phyloP scores from a whole-genome alignment of 2,797 vertebrate genomes.

The Sarcoramphus papa region DNA sequence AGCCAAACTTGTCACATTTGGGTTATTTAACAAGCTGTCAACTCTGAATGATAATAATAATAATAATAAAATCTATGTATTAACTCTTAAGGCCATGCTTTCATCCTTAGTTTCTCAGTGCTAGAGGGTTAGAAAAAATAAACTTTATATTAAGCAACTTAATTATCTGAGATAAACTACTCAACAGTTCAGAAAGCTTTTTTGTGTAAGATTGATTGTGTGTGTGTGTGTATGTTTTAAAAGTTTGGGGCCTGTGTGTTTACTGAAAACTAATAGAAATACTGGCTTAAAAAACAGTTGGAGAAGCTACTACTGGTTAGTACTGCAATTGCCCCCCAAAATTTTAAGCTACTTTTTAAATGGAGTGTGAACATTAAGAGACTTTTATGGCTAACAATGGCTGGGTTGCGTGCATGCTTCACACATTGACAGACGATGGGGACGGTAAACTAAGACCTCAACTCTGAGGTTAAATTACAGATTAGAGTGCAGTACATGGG shows the following conservation, averaged over 20 bases:
- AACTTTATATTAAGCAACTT: background rate
- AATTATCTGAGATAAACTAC: background rate
- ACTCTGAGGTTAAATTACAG: background rate
- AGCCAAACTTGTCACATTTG: background rate
- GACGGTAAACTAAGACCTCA: background rate
- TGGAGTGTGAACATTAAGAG: background rate
- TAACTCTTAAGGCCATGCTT: slow-evolving; percentile 25
- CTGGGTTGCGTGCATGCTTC: background rate
- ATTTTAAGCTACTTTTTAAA: background rate
- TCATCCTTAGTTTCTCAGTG: slow-evolving; percentile 39
- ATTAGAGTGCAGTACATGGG: accelerated
- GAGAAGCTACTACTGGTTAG: background rate
- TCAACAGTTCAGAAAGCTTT: background rate
- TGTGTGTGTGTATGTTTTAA: background rate
- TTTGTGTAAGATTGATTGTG: background rate
- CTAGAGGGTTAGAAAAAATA: background rate
- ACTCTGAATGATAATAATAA: background rate
- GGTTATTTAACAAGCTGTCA: background rate
- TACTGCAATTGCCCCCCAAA: background rate
- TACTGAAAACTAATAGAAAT: background rate
- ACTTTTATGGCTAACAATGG: accelerated
- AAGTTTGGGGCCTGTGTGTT: background rate
- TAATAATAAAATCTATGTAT: background rate
- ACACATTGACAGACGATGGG: accelerated
- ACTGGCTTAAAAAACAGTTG: background rate